A percentile compares a stretch with the other conserved stretches of the same genome.
phyloP scores from a whole-genome alignment of 2,888 invertebrate species.

The Strigamia transsilvanica region DNA sequence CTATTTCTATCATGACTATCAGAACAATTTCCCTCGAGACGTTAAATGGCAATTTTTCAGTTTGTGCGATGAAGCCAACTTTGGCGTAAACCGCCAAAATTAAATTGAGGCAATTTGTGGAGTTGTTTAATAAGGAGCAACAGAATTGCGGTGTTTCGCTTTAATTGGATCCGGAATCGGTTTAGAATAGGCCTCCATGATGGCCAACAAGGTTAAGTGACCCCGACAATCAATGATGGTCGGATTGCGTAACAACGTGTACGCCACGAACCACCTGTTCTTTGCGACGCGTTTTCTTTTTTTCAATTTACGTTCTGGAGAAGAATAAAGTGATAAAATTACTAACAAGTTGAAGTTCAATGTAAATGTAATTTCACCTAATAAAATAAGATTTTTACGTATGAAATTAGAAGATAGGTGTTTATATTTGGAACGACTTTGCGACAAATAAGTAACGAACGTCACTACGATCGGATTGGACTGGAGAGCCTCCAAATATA shows the following conservation, averaged over 20 bases:
- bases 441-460: background rate
- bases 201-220: background rate
- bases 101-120: no score
- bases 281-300: background rate
- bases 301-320: background rate
- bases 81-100: no score
- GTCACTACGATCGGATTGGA: background rate
- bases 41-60: no score
- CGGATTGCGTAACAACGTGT: background rate
- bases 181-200: background rate
- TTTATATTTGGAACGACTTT: background rate
- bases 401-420: background rate
- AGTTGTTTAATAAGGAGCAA: no score
- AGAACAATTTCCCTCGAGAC: no score
- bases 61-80: no score
- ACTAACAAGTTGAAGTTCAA: background rate
- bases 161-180: background rate
- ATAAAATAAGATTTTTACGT: background rate
- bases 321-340: background rate
- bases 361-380: background rate
- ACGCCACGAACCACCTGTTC: background rate
- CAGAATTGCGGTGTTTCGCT: no score
- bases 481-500: slow-evolving; percentile 35
- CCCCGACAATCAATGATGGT: background rate
- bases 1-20: no score